These are phyloP conservation scores for Calameuta idolon DNA, from an alignment of 2,888 invertebrate genomes.

Conservation along the genomic window DNA sequence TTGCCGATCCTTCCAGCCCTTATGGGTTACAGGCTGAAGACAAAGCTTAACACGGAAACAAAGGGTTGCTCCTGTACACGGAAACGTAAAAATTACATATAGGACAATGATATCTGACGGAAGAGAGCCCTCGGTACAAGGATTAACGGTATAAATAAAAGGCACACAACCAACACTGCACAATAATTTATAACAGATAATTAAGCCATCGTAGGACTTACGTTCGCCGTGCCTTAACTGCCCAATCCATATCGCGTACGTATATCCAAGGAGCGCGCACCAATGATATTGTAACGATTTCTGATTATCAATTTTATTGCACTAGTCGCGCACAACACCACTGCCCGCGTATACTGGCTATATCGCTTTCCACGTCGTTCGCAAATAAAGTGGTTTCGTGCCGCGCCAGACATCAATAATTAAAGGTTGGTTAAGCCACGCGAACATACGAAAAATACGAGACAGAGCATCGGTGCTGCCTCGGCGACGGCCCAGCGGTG, in stretches of 20 bases:
- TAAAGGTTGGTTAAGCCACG: slow-evolving; percentile 14
- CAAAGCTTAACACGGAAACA: neutral
- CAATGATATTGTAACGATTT: neutral
- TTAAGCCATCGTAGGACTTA: slow-evolving; percentile 50
- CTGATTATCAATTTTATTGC: slow-evolving; percentile 35
- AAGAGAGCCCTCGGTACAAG: neutral
- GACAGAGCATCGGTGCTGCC: slow-evolving; percentile 52
- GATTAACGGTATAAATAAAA: neutral
- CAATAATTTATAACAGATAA: neutral
- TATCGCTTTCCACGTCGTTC: slow-evolving; percentile 30
- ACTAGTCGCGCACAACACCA: slow-evolving; percentile 50
- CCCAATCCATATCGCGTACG: slow-evolving; percentile 66
- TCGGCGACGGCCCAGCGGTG: slow-evolving; percentile 61
- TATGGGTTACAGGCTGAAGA: neutral
- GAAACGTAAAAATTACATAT: neutral
- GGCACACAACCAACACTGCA: neutral
- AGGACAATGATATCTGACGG: neutral
- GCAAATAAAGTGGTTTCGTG: slow-evolving; percentile 24
- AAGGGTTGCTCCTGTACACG: neutral
- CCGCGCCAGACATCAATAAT: slow-evolving; percentile 32
- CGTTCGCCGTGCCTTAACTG: slow-evolving; percentile 65
- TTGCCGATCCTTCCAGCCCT: neutral
- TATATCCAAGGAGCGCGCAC: slow-evolving; percentile 45
- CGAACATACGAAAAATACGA: slow-evolving; percentile 31
- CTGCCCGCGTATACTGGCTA: slow-evolving; percentile 33